Evolutionary conservation across 2,888 invertebrate species (phyloP), one percentile per base, ranked within the genome.

Genomic region (Eilema depressum): DNA sequence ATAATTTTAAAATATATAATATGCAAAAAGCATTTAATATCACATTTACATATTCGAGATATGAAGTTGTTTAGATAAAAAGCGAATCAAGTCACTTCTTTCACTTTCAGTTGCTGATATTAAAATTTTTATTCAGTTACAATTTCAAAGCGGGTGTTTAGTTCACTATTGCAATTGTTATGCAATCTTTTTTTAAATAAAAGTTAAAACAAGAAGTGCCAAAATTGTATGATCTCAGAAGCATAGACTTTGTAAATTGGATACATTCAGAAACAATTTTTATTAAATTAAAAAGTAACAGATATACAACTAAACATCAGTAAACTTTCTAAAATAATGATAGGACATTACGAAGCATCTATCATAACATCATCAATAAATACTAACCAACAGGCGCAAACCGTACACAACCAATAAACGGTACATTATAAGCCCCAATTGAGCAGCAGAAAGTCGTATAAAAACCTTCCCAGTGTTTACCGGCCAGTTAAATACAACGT

Each of bases 401-500:
- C 86, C 84, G 82, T 75, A 75, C 84, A 82, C 80, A 84, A 76
- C 81, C 83, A 78, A 80, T 82, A 85, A 83, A 75, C 78, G 71
- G 71, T 69, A 69, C 72, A 75, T 77, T 75, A 88, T 85, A 84
- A 79, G 82, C 80, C 81, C 74, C 89, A 86, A 90, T 88, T 85
- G 86, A 87, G 85, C 79, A 83, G 76, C 82, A 82, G 79, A 83
- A 77, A 72, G 69, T 65, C 71, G n/a, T 47, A 83, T 75, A 82
- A 85, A 90, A 90, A 87, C 84, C 84, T 83, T 73, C 68, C 78
- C 78, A 79, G 77, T 90, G 85, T 91, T 92, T 89, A 89, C 87
- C 83, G 85, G 82, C 85, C 86, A 85, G 90, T 92, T 92, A 91
- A 94, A 92, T 91, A 88, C 87, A 85, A 90, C 93, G 92, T 94